These are phyloP conservation scores for Araneus ventricosus DNA, from an alignment of 1,140 invertebrate genomes.

Conservation along the genomic window DNA sequence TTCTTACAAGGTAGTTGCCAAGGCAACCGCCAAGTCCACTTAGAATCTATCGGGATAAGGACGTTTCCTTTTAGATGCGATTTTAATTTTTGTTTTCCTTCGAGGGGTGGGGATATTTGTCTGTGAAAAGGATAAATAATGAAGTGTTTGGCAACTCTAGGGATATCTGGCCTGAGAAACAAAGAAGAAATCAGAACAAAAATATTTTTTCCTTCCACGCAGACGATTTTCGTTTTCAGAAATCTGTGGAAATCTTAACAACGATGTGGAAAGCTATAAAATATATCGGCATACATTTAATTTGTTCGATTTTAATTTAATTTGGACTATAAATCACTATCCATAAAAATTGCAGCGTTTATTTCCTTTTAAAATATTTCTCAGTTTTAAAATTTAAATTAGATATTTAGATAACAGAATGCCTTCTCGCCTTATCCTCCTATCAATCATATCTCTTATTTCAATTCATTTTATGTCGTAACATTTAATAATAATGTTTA, in stretches of 20 bases:
- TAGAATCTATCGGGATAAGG: constrained; percentile 38
- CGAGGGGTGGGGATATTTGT: not conserved
- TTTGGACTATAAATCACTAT: no score
- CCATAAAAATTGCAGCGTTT: no score
- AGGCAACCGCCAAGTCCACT: constrained; percentile 43
- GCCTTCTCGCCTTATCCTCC: no score
- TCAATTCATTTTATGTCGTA: no score
- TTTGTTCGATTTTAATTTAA: no score
- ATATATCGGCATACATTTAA: no score
- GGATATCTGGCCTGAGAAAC: not conserved
- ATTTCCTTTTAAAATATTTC: no score
- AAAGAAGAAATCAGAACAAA: not conserved
- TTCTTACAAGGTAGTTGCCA: constrained; percentile 29
- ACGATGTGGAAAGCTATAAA: no score
- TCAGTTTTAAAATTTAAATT: no score
- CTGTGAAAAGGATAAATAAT: not conserved
- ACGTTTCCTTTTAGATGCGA: constrained; percentile 32
- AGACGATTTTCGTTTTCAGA: not conserved
- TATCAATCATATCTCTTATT: no score
- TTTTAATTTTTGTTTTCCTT: not conserved
- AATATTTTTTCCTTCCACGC: not conserved
- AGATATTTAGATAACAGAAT: no score
- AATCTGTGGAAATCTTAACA: not conserved
- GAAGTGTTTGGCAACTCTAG: not conserved
- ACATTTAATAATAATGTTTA: no score